These are phyloP conservation scores for Blastobasis adustella DNA, from an alignment of 2,888 invertebrate species.

Conservation along the genomic window DNA sequence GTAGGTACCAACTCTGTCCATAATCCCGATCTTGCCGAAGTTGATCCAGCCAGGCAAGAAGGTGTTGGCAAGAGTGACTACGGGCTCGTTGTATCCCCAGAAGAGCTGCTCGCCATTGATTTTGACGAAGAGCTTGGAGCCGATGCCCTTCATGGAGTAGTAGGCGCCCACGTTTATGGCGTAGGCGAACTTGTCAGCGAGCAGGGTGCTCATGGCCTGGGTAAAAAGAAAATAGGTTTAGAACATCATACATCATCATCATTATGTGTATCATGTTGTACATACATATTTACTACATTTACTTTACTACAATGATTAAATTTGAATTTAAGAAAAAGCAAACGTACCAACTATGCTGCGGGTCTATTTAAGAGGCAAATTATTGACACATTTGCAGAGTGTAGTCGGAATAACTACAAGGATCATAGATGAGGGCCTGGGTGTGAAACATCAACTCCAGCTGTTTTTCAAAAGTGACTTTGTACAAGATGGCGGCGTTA, in stretches of 20 bases:
- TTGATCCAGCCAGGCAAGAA: constrained; percentile 86
- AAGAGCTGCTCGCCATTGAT: constrained; percentile 82
- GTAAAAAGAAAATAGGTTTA: constrained; percentile 5
- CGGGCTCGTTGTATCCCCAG: constrained; percentile 88
- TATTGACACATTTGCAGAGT: too few species aligned
- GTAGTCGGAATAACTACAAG: too few species aligned
- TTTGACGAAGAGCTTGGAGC: constrained; percentile 79
- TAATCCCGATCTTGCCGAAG: constrained; percentile 85
- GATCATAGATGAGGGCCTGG: too few species aligned
- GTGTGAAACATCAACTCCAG: too few species aligned
- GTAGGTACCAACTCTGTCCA: constrained; percentile 80
- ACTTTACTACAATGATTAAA: too few species aligned
- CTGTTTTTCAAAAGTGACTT: too few species aligned
- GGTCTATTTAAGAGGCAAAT: too few species aligned
- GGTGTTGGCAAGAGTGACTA: constrained; percentile 82
- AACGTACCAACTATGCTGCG: too few species aligned
- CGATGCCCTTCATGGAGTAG: constrained; percentile 76
- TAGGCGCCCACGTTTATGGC: constrained; percentile 79
- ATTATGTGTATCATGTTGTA: too few species aligned
- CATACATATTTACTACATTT: too few species aligned
- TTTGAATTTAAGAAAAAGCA: too few species aligned
- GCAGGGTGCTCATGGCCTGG: constrained; percentile 58
- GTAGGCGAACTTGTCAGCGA: constrained; percentile 52
- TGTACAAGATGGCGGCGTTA: too few species aligned
- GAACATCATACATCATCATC: background rate